Conservation (phyloP, 2,113 vertebrate genomes). For the Oceanodroma tethys region DNA sequence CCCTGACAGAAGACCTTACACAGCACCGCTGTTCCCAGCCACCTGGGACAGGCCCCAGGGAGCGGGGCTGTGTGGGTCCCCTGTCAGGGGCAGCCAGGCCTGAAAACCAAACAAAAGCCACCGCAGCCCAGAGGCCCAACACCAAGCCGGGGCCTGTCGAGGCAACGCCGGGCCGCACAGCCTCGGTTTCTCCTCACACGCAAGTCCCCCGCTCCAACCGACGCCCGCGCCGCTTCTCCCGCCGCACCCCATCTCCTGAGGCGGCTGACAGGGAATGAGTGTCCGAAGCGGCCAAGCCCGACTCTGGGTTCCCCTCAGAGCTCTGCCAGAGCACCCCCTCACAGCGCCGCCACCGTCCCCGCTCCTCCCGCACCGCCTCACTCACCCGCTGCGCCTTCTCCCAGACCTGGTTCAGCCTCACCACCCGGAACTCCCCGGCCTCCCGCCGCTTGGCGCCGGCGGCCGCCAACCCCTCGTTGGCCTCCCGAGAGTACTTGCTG, state of each 20-base stretch:
- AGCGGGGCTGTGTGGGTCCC: not conserved
- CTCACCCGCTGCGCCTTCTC: constrained; percentile 90
- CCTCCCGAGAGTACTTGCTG: constrained; percentile 87
- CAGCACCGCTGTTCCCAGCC: not conserved
- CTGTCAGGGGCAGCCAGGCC: not conserved
- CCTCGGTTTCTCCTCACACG: not conserved
- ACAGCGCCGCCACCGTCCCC: not conserved
- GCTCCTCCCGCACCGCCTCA: not conserved
- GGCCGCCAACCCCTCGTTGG: constrained; percentile 74
- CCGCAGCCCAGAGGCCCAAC: not conserved
- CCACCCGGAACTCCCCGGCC: constrained; percentile 84
- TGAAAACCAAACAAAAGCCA: not conserved
- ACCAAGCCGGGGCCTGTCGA: not conserved
- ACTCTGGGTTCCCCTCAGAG: too few species aligned
- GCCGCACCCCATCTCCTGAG: not conserved
- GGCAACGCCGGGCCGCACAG: not conserved
- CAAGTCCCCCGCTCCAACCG: fast-evolving
- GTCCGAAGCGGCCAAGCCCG: not conserved
- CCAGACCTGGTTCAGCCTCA: constrained; percentile 91
- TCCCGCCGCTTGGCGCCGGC: constrained; percentile 3
- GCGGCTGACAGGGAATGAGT: not conserved
- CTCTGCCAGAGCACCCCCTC: not conserved
- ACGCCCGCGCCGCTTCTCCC: too few species aligned
- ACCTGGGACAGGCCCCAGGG: not conserved
- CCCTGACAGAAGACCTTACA: not conserved